Conservation (phyloP, 2,113 vertebrate genomes). For the Cryptomyrus ogoouensis region DNA sequence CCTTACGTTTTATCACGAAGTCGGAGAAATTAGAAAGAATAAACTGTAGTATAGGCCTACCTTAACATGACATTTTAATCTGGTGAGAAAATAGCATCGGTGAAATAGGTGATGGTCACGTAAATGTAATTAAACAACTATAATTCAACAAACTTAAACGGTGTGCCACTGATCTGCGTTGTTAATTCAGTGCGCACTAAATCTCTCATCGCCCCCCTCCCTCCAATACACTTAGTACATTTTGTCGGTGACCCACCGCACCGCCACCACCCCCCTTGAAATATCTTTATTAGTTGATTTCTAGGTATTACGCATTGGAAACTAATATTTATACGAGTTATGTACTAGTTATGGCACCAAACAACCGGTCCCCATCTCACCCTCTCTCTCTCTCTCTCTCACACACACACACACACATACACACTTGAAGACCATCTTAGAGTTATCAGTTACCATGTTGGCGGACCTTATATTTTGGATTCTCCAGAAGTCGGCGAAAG, state of each 20-base stretch:
- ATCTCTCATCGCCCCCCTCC: neutral
- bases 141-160: neutral
- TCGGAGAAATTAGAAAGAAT: neutral
- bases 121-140: neutral
- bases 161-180: neutral
- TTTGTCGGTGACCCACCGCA: neutral
- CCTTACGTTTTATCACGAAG: neutral
- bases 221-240: neutral
- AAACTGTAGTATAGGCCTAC: neutral
- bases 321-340: neutral
- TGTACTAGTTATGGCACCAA: neutral
- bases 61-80: neutral
- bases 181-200: neutral
- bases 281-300: neutral
- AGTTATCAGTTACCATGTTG: neutral
- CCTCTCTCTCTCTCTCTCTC: no score
- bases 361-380: neutral
- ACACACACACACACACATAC: neutral
- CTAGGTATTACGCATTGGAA: neutral
- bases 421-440: neutral
- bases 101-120: neutral
- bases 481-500: neutral
- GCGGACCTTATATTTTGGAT: neutral
- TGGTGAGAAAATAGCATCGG: neutral
- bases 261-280: neutral